Evolutionary conservation across 2,797 vertebrate genomes (phyloP), one percentile per base, ranked within the genome.

Genomic region (Pteropus rufus): DNA sequence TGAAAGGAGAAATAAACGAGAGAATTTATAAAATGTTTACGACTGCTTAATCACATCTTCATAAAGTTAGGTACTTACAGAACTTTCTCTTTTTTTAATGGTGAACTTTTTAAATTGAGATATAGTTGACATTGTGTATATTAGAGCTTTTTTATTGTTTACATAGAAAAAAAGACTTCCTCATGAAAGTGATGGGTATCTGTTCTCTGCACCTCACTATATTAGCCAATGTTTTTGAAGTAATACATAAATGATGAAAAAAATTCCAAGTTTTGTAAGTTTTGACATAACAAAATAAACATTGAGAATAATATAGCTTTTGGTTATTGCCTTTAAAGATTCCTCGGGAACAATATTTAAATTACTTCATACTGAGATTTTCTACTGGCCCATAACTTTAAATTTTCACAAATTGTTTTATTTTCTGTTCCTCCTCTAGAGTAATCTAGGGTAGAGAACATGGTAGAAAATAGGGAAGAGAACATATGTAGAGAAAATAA

Each of bases 291-390:
- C 41, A 91, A 94, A 94, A 89, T 26, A 72, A 31, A 87, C 69
- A 70, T 9, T 24, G 87, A 87, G 24, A 91, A 86, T 69, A 91
- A 58, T 44, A 89, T 52, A 62, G 62, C 46, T 79, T 95, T 80
- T 77, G 65, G 24, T 69, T 93, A 58, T 56, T 46, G 19, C 4
- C 93, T 44, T 85, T 90, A 69, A 87, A 95, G 44, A 65, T 91
- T 93, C 79, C 52, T 91, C 41, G 4, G 77, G 19, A 95, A 8
- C 39, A 64, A 41, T 94, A 93, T 81, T 92, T 90, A 94, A 92
- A 93, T 90, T 93, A 21, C 41, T 95, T 91, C 21, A 62, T 9
- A 44, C 24, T 75, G 29, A 88, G 24, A 87, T 95, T 97, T 93
- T 93, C 86, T 92, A 67, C 21, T 69, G 56, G 24, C 70, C n/a